phyloP scores from a whole-genome alignment of 35 echinoderm and acorn worm species.

The Apostichopus parvimensis region DNA sequence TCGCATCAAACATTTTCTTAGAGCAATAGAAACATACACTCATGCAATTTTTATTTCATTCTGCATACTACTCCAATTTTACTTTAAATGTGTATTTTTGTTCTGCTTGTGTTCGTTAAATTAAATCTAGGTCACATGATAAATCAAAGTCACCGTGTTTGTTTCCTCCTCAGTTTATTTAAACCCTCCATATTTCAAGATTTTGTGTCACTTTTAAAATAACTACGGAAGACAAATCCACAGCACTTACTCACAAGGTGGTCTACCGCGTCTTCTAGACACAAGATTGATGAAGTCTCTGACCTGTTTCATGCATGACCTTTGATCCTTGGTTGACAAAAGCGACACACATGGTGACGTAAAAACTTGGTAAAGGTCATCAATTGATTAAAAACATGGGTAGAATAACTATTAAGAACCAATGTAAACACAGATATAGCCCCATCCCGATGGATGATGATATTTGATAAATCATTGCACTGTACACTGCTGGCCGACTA shows the following conservation, averaged over 20 bases:
- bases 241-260: conserved; percentile 16
- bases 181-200: conserved; percentile 19
- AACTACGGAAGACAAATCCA: conserved; percentile 3
- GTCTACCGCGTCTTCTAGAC: background rate
- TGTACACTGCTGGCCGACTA: too few species aligned
- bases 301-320: conserved; percentile 39
- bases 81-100: too few species aligned
- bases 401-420: conserved; percentile 25
- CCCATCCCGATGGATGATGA: too few species aligned
- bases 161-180: conserved; percentile 9
- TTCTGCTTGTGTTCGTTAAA: background rate
- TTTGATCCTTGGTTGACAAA: conserved; percentile 36
- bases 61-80: too few species aligned
- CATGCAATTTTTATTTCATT: too few species aligned
- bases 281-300: conserved; percentile 26
- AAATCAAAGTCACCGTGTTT: conserved; percentile 5
- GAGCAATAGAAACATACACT: too few species aligned
- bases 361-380: conserved; percentile 12
- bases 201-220: conserved; percentile 1
- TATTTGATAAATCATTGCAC: too few species aligned
- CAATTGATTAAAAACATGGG: background rate
- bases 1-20: too few species aligned
- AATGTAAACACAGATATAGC: background rate
- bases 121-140: conserved; percentile 1
- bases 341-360: conserved; percentile 30